Percentiles rank a stretch among this genome's conserved stretches.
Evolutionary conservation across 2,888 invertebrate species (phyloP).

Genomic region (Pemphredon lugubris): DNA sequence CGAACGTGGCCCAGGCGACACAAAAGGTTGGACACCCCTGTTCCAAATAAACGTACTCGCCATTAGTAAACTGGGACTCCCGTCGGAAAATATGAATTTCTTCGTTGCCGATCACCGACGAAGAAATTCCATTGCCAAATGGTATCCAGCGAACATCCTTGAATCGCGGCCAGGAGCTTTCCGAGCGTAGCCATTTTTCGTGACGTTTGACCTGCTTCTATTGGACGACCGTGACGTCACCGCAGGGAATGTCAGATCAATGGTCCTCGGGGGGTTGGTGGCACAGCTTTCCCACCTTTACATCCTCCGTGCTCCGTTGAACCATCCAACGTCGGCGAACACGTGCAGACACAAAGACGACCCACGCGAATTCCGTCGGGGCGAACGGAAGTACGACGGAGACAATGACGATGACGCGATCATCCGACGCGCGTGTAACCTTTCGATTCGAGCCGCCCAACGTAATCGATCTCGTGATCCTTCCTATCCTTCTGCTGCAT

Average conservation of each 20-base stretch:
- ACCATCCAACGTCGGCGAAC: constrained; percentile 12
- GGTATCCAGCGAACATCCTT: constrained; percentile 44
- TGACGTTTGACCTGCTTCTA: constrained; percentile 72
- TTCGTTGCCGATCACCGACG: constrained; percentile 7
- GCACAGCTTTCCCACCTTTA: constrained; percentile 55
- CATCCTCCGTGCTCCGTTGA: constrained; percentile 28
- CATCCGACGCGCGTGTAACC: neutral
- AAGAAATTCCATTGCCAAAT: neutral
- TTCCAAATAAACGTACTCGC: no score
- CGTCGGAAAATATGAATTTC: neutral
- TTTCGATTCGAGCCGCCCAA: neutral
- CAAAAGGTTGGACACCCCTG: no score
- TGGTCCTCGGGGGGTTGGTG: constrained; percentile 71
- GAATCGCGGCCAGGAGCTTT: constrained; percentile 63
- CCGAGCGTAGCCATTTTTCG: constrained; percentile 61
- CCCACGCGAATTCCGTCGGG: constrained; percentile 28
- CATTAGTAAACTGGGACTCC: no score
- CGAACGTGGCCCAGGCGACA: no score
- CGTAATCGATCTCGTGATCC: no score
- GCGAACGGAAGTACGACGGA: constrained; percentile 12
- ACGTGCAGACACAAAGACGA: constrained; percentile 6
- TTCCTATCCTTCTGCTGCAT: no score
- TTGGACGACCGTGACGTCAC: constrained; percentile 71
- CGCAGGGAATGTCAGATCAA: constrained; percentile 73
- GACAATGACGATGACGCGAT: constrained; percentile 15